phyloP scores from a whole-genome alignment of 2,888 invertebrate genomes.

The Amiota minor region DNA sequence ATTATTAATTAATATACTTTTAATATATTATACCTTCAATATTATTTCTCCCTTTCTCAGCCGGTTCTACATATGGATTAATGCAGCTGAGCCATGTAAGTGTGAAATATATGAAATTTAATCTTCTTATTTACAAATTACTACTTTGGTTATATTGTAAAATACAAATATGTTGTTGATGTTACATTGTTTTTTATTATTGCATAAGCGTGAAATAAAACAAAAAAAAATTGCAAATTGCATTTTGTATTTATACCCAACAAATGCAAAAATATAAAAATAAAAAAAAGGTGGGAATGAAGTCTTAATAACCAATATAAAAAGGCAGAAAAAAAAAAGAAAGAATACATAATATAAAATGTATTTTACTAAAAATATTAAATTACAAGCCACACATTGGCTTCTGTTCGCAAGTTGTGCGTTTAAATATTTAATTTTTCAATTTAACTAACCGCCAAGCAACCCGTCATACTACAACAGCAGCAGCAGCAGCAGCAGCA shows the following conservation, averaged over 20 bases:
- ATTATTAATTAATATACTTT: background rate
- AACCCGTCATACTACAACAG: background rate
- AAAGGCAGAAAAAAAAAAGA: slow-evolving; percentile 33
- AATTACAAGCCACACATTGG: slow-evolving; percentile 37
- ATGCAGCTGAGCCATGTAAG: slow-evolving; percentile 27
- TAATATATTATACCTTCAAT: too few relatives aligned
- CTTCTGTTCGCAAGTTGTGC: background rate
- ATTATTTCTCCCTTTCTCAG: too few relatives aligned
- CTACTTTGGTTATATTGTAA: slow-evolving; percentile 49
- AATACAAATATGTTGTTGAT: slow-evolving; percentile 60
- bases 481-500: too few relatives aligned
- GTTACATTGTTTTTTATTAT: slow-evolving; percentile 43
- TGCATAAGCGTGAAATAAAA: slow-evolving; percentile 54
- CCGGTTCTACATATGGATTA: too few relatives aligned
- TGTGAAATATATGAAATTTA: slow-evolving; percentile 50
- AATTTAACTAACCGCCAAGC: slow-evolving; percentile 5
- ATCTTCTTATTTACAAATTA: slow-evolving; percentile 46
- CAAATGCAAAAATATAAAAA: too few relatives aligned
- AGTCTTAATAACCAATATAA: slow-evolving; percentile 17
- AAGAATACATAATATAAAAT: slow-evolving; percentile 43
- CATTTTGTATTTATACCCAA: background rate
- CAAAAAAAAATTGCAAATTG: slow-evolving; percentile 21
- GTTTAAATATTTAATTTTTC: slow-evolving; percentile 8
- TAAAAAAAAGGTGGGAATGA: background rate
- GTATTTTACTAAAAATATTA: slow-evolving; percentile 32